Evolutionary conservation across 2,888 invertebrate species (phyloP), one percentile per base, ranked within the genome.

Genomic region (Cephus runcator): DNA sequence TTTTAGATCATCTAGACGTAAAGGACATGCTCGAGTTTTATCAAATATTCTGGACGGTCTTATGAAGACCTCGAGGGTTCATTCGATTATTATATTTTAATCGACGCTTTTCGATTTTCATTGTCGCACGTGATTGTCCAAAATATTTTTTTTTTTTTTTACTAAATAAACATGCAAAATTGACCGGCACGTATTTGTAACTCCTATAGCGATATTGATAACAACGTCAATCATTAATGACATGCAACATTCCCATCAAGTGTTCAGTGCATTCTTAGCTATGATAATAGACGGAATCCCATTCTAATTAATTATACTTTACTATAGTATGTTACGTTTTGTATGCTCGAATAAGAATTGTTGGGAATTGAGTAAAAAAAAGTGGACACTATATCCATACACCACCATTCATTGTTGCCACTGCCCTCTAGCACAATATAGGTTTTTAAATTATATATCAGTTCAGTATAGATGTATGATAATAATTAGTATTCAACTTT

Each of bases 161-260:
- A 56, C 40, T 15, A 56, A 56, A 23, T 23, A 56, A 15, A 56
- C 40, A 56, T 56, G 40, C 40, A 56, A 56, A 56, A 23, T 0
- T 23, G 40, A 56, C 40, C 23, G 40, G 40, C 40, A 56, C 15
- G 40, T 56, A 56, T 56, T 15, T 23, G 0, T 56, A 56, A 23
- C 40, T 56, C 23, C 40, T 23, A 56, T 56, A 56, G 40, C 40
- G 23, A 56, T 56, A 56, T 23, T 23, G 40, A 56, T 56, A 56
- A 56, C 40, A 56, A 56, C 40, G 40, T 56, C 40, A 77, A 83
- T 81, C 79, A 86, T 82, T 84, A 83, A 84, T 83, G 82, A 81
- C 87, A 88, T 87, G 88, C 88, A 87, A 85, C 87, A 88, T 85
- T 87, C 83, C 82, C 86, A 81, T 81, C 83, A 83, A 83, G 80